Evolutionary conservation across 2,797 vertebrate genomes (phyloP).

Genomic region (Chiroxiphia lanceolata): DNA sequence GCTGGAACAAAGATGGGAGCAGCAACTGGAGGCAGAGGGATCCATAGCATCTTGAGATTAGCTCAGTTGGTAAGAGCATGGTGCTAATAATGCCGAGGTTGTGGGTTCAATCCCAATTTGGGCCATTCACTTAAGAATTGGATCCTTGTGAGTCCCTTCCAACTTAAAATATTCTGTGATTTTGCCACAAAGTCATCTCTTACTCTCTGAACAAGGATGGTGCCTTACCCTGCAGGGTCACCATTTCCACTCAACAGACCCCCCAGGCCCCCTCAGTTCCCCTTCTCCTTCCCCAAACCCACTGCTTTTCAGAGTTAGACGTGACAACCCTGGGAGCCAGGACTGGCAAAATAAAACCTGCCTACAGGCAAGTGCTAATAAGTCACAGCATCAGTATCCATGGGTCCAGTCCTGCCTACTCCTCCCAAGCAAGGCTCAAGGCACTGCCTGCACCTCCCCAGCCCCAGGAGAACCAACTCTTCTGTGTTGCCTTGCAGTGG

Average conservation of each 20-base stretch:
- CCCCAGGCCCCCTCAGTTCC: neutral
- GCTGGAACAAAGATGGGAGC: neutral
- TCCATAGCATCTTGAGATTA: neutral
- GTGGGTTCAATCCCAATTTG: neutral
- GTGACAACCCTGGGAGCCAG: neutral
- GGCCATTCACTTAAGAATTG: neutral
- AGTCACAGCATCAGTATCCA: neutral
- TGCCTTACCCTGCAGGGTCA: neutral
- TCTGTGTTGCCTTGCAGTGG: slow-evolving; percentile 59
- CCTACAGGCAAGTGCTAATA: neutral
- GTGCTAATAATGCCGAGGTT: neutral
- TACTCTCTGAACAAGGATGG: fast-evolving
- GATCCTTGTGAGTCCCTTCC: neutral
- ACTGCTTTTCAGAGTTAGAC: neutral
- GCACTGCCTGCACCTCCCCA: neutral
- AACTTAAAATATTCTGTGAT: neutral
- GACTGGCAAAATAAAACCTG: neutral
- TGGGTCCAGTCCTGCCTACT: neutral
- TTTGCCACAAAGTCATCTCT: neutral
- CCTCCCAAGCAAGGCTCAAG: fast-evolving
- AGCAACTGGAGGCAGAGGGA: neutral
- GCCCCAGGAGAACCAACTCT: neutral
- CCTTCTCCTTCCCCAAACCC: neutral
- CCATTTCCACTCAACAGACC: neutral
- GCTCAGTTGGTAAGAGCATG: neutral